These are phyloP conservation scores for Pteria penguin DNA, from an alignment of 2,888 invertebrate genomes.

Conservation along the genomic window DNA sequence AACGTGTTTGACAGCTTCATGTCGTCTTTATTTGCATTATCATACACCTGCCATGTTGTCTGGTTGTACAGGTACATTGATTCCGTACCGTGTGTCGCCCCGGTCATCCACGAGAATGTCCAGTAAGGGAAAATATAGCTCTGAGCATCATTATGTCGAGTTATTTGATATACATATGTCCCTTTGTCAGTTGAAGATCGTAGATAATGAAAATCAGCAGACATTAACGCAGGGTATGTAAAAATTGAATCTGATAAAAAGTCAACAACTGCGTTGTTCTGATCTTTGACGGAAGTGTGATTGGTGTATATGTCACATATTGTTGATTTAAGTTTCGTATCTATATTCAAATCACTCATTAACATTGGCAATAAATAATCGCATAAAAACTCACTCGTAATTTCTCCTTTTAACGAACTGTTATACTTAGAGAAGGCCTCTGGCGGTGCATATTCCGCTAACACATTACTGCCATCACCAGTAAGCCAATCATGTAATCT, in stretches of 20 bases:
- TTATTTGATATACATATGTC: too few relatives aligned
- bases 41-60: slow-evolving; percentile 83
- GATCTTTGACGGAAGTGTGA: slow-evolving; percentile 21
- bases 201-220: too few relatives aligned
- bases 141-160: too few relatives aligned
- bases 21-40: slow-evolving; percentile 25
- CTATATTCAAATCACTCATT: too few relatives aligned
- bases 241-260: slow-evolving; percentile 50
- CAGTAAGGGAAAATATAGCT: too few relatives aligned
- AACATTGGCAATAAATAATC: too few relatives aligned
- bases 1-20: slow-evolving; percentile 90
- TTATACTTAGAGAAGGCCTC: too few relatives aligned
- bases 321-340: too few relatives aligned
- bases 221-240: slow-evolving; percentile 45
- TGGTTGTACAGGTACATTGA: slow-evolving; percentile 96
- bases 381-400: too few relatives aligned
- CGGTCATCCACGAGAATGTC: slow-evolving; percentile 95
- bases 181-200: too few relatives aligned
- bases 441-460: too few relatives aligned
- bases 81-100: slow-evolving; percentile 96
- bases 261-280: slow-evolving; percentile 43
- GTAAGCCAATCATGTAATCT: slow-evolving; percentile 54
- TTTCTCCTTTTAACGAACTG: too few relatives aligned
- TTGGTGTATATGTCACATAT: slow-evolving; percentile 42
- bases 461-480: slow-evolving; percentile 56